These are phyloP conservation scores for Morpho achilles DNA, from an alignment of 2,888 invertebrate species.

Conservation along the genomic window DNA sequence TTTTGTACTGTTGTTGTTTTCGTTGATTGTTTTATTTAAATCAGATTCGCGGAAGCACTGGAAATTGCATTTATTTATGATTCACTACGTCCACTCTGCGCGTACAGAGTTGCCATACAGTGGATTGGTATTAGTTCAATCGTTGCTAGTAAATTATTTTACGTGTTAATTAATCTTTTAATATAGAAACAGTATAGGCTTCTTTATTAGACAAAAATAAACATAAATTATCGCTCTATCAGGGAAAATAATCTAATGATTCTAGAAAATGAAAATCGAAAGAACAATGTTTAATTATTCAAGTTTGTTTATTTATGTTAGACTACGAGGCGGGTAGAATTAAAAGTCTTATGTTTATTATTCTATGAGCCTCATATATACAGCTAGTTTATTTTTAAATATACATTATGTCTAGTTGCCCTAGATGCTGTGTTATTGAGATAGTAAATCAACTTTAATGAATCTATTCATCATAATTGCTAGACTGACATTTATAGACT, in stretches of 20 bases:
- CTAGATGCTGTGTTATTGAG: no score
- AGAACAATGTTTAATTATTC: neutral
- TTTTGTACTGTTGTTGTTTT: constrained; percentile 59
- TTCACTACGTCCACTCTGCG: constrained; percentile 48
- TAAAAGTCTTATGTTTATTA: no score
- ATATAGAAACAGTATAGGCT: constrained; percentile 25
- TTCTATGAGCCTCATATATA: no score
- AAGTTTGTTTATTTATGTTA: no score
- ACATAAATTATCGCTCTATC: constrained; percentile 5
- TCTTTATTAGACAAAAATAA: constrained; percentile 10
- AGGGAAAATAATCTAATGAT: neutral
- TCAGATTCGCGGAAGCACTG: constrained; percentile 49
- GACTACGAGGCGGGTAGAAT: no score
- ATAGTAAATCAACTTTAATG: no score
- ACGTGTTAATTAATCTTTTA: constrained; percentile 29
- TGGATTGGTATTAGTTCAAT: constrained; percentile 45
- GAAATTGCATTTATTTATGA: constrained; percentile 68
- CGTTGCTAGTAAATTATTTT: constrained; percentile 40
- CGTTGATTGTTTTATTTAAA: constrained; percentile 42
- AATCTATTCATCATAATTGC: no score
- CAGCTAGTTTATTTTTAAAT: no score
- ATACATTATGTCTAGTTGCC: no score
- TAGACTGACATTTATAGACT: no score
- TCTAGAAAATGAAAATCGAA: neutral
- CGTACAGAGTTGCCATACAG: constrained; percentile 41